Conservation (phyloP, 2,888 invertebrate species). For the Netelia melanura region DNA sequence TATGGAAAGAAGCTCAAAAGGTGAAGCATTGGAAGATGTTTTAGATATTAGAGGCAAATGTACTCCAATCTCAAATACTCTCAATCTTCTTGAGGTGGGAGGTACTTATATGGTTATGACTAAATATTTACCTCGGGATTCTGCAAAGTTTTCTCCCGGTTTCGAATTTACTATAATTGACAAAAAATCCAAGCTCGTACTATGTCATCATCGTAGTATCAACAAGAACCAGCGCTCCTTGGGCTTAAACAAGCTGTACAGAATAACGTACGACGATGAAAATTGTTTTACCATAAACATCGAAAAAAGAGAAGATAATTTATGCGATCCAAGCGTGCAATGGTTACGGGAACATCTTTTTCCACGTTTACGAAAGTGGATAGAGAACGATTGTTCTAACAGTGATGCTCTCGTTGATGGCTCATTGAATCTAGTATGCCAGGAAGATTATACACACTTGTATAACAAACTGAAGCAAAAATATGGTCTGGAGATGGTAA, state of each 20-base stretch:
- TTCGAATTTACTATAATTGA: conserved; percentile 82
- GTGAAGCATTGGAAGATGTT: conserved; percentile 67
- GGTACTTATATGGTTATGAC: conserved; percentile 83
- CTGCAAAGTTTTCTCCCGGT: conserved; percentile 83
- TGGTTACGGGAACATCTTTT: conserved; percentile 88
- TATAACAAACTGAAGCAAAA: conserved; percentile 92
- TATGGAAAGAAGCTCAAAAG: conserved; percentile 53
- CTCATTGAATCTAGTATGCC: conserved; percentile 89
- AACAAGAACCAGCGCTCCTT: conserved; percentile 82
- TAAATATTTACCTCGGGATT: conserved; percentile 84
- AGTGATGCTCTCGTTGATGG: conserved; percentile 70
- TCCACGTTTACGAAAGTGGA: conserved; percentile 88
- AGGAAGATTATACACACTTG: conserved; percentile 89
- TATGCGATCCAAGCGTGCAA: conserved; percentile 72
- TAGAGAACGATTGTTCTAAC: conserved; percentile 83
- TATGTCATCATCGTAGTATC: conserved; percentile 86
- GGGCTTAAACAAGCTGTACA: conserved; percentile 82
- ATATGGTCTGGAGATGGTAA: conserved; percentile 91
- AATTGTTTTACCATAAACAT: conserved; percentile 64
- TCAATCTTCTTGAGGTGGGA: conserved; percentile 70
- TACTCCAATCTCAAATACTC: conserved; percentile 12
- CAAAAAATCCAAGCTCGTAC: conserved; percentile 82
- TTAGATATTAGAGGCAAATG: conserved; percentile 72
- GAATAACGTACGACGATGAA: conserved; percentile 72
- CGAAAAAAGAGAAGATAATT: conserved; percentile 51